Evolutionary conservation across 1,140 invertebrate genomes (phyloP).

Genomic region (Papilio xuthus): DNA sequence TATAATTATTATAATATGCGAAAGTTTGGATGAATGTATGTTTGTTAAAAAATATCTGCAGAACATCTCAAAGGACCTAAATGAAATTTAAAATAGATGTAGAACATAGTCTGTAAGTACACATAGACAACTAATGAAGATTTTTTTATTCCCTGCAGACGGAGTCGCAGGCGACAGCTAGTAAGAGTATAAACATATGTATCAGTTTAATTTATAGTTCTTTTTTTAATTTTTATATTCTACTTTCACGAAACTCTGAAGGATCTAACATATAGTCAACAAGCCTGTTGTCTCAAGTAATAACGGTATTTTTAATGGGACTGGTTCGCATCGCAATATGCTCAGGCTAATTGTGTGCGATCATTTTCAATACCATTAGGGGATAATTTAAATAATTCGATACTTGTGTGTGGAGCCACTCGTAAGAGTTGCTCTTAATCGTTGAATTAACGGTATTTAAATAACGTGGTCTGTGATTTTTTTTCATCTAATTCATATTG

Average conservation of each 20-base stretch:
- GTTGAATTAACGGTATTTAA: not conserved
- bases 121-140: too few relatives aligned
- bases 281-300: not conserved
- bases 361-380: conserved; percentile 15
- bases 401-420: not conserved
- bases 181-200: too few relatives aligned
- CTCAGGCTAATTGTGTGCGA: conserved; percentile 4
- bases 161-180: too few relatives aligned
- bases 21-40: too few relatives aligned
- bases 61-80: too few relatives aligned
- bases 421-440: conserved; percentile 9
- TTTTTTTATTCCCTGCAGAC: too few relatives aligned
- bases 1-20: too few relatives aligned
- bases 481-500: not conserved
- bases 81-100: too few relatives aligned
- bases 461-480: not conserved
- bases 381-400: conserved; percentile 16
- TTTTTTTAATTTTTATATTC: too few relatives aligned
- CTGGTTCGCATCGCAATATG: not conserved
- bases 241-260: not conserved
- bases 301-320: conserved; percentile 22
- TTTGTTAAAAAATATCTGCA: too few relatives aligned
- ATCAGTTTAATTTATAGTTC: too few relatives aligned
- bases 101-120: too few relatives aligned
- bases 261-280: not conserved